Conservation (phyloP, 2,888 invertebrate species). For the Alitta virens region DNA sequence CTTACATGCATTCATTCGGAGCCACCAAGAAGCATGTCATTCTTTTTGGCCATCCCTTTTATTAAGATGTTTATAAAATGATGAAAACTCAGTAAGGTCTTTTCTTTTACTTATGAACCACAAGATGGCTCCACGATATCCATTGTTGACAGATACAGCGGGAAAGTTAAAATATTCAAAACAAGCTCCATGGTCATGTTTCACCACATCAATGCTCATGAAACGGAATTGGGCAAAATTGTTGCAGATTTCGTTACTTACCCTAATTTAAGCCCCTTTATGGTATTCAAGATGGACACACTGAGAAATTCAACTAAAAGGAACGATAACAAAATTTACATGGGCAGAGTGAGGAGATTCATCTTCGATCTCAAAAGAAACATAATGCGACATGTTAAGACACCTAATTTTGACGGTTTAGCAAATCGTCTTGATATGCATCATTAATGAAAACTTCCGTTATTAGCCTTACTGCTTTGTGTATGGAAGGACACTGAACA, state of each 20-base stretch:
- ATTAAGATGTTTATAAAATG: constrained; percentile 41
- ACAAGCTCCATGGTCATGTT: constrained; percentile 40
- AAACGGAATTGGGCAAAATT: constrained; percentile 24
- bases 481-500: constrained; percentile 44
- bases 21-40: constrained; percentile 42
- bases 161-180: constrained; percentile 31
- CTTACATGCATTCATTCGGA: constrained; percentile 53
- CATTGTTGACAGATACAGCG: constrained; percentile 36
- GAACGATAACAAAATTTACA: constrained; percentile 35
- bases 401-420: constrained; percentile 23
- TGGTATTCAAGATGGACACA: constrained; percentile 34
- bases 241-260: constrained; percentile 44
- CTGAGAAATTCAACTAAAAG: constrained; percentile 33
- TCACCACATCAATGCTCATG: constrained; percentile 50
- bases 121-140: constrained; percentile 35
- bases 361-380: constrained; percentile 30
- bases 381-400: constrained; percentile 4
- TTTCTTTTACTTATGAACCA: constrained; percentile 42
- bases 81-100: constrained; percentile 37
- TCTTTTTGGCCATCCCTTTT: constrained; percentile 45
- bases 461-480: constrained; percentile 40
- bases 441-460: constrained; percentile 45
- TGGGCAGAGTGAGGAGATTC: constrained; percentile 36
- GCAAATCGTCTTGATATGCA: constrained; percentile 38
- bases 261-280: constrained; percentile 39